phyloP scores from a whole-genome alignment of 1,140 invertebrate genomes.

The Lysiphlebus fabarum region DNA sequence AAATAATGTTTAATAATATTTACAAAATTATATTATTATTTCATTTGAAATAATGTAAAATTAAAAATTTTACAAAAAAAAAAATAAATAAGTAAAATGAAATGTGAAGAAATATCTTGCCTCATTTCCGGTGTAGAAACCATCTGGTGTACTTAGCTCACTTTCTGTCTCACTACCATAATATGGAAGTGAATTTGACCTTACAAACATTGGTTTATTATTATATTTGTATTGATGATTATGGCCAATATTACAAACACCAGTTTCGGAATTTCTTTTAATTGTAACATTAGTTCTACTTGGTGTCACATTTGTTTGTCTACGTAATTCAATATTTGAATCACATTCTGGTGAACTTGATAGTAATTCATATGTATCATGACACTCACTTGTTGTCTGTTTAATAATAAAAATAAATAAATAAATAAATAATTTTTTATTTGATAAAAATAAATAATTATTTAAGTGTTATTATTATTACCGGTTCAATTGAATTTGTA shows the following conservation, averaged over 20 bases:
- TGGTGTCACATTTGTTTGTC: slow-evolving; percentile 29
- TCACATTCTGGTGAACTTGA: slow-evolving; percentile 67
- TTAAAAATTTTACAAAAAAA: too few species aligned
- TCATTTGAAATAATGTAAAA: too few species aligned
- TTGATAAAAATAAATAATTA: not conserved
- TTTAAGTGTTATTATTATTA: not conserved
- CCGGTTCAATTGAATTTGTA: slow-evolving; percentile 35
- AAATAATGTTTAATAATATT: too few species aligned
- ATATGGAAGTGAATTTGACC: slow-evolving; percentile 69
- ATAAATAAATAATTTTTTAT: too few species aligned
- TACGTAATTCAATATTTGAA: slow-evolving; percentile 50
- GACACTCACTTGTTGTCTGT: slow-evolving; percentile 47
- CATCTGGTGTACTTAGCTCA: slow-evolving; percentile 76
- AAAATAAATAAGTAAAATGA: not conserved
- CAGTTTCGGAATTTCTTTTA: slow-evolving; percentile 55
- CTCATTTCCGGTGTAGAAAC: slow-evolving; percentile 62
- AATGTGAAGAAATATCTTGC: slow-evolving; percentile 31
- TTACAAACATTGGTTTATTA: slow-evolving; percentile 46
- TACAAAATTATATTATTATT: too few species aligned
- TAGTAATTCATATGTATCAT: slow-evolving; percentile 66
- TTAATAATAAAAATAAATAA: slow-evolving; percentile 13
- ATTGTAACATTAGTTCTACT: slow-evolving; percentile 33
- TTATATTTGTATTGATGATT: slow-evolving; percentile 46
- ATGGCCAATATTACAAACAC: slow-evolving; percentile 44
- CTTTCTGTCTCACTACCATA: slow-evolving; percentile 78